Percentiles rank a stretch among this genome's conserved stretches.
These are phyloP conservation scores for Numenius arquata DNA, from an alignment of 2,113 vertebrate species.

Conservation along the genomic window DNA sequence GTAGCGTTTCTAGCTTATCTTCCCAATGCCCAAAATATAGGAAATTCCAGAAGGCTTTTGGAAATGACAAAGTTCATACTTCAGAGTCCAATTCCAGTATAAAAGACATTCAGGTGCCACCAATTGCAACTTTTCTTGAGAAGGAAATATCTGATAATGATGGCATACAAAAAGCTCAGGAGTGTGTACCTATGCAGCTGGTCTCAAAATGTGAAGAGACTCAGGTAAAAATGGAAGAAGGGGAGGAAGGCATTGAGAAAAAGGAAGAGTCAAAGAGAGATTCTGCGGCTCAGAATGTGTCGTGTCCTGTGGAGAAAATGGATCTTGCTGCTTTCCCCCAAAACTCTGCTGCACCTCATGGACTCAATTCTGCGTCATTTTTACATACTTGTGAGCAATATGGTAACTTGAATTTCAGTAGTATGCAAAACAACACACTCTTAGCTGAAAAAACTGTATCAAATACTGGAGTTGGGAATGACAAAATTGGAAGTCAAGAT, in stretches of 20 bases:
- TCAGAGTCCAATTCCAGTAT: slow-evolving; percentile 76
- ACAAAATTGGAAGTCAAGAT: slow-evolving; percentile 51
- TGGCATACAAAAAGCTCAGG: slow-evolving; percentile 65
- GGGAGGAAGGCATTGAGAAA: slow-evolving; percentile 1
- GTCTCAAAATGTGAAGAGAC: slow-evolving; percentile 67
- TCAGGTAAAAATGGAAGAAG: slow-evolving; percentile 52
- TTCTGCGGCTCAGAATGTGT: background rate
- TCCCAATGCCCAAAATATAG: slow-evolving; percentile 79
- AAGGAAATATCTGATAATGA: slow-evolving; percentile 65
- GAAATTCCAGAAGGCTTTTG: slow-evolving; percentile 79
- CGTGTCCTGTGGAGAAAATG: slow-evolving; percentile 15
- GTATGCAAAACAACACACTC: slow-evolving; percentile 56
- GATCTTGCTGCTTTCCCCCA: slow-evolving; percentile 39
- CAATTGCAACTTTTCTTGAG: slow-evolving; percentile 70
- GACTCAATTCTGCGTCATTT: slow-evolving; percentile 65
- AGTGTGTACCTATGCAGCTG: slow-evolving; percentile 56
- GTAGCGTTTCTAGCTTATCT: slow-evolving; percentile 52
- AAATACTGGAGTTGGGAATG: slow-evolving; percentile 38
- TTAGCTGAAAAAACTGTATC: slow-evolving; percentile 66
- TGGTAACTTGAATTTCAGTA: slow-evolving; percentile 60
- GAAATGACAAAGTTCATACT: slow-evolving; percentile 78
- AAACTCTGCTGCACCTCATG: slow-evolving; percentile 45
- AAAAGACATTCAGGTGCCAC: slow-evolving; percentile 69
- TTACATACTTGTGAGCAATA: slow-evolving; percentile 70
- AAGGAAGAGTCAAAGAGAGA: slow-evolving; percentile 22